Evolutionary conservation across 2,113 vertebrate species (phyloP), one percentile per base, ranked within the genome.

Genomic region (Australoheros scitulus): DNA sequence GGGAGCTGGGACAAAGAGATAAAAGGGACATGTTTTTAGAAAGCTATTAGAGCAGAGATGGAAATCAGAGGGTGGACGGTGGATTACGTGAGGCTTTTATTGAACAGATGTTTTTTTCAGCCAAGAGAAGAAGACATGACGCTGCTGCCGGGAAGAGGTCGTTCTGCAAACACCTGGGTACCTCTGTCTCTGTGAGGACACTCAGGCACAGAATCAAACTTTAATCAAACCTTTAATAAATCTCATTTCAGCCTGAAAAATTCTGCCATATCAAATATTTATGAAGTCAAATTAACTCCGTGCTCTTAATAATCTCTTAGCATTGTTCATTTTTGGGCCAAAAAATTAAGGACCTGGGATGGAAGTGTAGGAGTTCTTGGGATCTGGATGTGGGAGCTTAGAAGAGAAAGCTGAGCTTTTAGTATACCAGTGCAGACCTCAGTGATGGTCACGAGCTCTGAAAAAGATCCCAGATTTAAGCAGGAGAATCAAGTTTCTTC

Each of bases 11-110:
- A 74, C 56, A 38, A 65, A 68, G 6, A 38, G 43, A 68, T 81
- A 26, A 86, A 77, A 77, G 41, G 7, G 59, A 60, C 4, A 36
- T 75, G 24, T 50, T 72, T 79, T 52, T 68, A 32, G 47, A 85
- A 70, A 82, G 65, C 80, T 41, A 32, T 87, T 60, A 82, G 52
- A 70, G 65, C 65, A 72, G 50, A 80, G 70, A 80, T 56, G 41
- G 29, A 78, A n/a, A 58, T 58, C 52, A 61, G 75, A 47, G 11
- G 26, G 17, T 52, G 47, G 47, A 32, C 3, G 17, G 47, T 2
- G 17, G 47, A 32, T 32, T 72, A 72, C 68, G 68, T 72, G 68
- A 72, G 26, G 1, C 32, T 60, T 60, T 77, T 76, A 34, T 76
- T 59, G 55, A 59, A 76, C 6, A 76, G 36, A 43, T 43, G 4